Evolutionary conservation across 2,797 vertebrate genomes (phyloP).

Genomic region (Tamandua tetradactyla): DNA sequence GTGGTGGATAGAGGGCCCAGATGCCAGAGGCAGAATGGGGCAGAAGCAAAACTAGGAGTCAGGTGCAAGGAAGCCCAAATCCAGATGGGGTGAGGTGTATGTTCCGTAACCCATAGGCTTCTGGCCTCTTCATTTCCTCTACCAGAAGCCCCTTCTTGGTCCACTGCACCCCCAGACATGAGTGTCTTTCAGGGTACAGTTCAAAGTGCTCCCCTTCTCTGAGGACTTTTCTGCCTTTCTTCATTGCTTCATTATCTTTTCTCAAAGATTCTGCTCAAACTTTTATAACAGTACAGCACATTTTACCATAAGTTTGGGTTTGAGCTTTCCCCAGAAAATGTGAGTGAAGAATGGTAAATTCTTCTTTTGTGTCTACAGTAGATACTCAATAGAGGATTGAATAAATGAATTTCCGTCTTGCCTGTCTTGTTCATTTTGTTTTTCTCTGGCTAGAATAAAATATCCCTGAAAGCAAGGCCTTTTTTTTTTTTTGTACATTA

Average conservation of each 20-base stretch:
- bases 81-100: rapidly evolving
- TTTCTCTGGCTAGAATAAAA: not conserved
- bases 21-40: rapidly evolving
- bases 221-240: not conserved
- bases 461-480: not conserved
- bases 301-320: rapidly evolving
- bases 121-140: not conserved
- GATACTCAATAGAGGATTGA: not conserved
- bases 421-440: not conserved
- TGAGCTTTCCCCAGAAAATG: not conserved
- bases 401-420: not conserved
- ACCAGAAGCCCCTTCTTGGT: no score
- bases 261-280: not conserved
- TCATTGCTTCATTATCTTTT: not conserved
- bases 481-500: not conserved
- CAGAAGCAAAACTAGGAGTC: not conserved
- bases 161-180: not conserved
- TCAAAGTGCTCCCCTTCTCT: not conserved
- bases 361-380: no score
- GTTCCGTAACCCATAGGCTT: rapidly evolving
- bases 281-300: not conserved
- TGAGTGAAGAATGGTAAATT: rapidly evolving
- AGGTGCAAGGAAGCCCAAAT: rapidly evolving
- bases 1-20: not conserved
- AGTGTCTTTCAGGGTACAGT: no score